phyloP scores from a whole-genome alignment of 2,113 vertebrate genomes.

The Chloroceryle aenea region DNA sequence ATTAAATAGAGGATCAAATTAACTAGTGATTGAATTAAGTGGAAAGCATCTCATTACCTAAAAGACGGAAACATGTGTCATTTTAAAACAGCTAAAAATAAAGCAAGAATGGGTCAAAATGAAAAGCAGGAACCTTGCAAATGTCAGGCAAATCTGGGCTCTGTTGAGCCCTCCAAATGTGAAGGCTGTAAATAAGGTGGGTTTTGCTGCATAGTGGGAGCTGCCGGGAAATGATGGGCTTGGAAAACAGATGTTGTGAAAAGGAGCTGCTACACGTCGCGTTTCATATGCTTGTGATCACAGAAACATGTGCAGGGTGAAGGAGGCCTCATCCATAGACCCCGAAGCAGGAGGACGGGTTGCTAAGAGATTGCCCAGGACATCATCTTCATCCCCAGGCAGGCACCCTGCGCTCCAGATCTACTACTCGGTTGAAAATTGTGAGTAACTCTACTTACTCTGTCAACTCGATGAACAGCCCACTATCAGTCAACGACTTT shows the following conservation, averaged over 20 bases:
- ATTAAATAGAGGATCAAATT: constrained; percentile 71
- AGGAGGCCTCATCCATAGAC: rapidly evolving
- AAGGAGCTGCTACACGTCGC: not conserved
- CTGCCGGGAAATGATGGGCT: not conserved
- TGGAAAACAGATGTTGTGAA: constrained; percentile 3
- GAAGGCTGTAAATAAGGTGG: constrained; percentile 46
- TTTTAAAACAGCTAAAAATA: constrained; percentile 73
- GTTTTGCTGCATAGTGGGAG: not conserved
- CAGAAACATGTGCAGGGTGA: not conserved
- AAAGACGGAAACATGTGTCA: constrained; percentile 63
- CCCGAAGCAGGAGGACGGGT: not conserved
- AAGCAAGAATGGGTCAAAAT: constrained; percentile 62
- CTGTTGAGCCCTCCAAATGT: not conserved
- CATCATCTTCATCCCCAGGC: not conserved
- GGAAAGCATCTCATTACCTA: constrained; percentile 72
- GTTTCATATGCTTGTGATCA: not conserved
- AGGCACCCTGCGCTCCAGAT: not conserved
- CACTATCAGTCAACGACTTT: rapidly evolving
- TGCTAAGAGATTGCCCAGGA: not conserved
- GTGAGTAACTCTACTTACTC: rapidly evolving
- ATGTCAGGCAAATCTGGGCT: constrained; percentile 46
- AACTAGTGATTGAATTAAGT: constrained; percentile 71
- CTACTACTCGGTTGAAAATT: rapidly evolving
- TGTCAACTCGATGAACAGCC: not conserved
- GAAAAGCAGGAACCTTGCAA: constrained; percentile 59